Base-by-base conservation (phyloP, 1,140 invertebrate genomes). In the Odontomachus brunneus region DNA sequence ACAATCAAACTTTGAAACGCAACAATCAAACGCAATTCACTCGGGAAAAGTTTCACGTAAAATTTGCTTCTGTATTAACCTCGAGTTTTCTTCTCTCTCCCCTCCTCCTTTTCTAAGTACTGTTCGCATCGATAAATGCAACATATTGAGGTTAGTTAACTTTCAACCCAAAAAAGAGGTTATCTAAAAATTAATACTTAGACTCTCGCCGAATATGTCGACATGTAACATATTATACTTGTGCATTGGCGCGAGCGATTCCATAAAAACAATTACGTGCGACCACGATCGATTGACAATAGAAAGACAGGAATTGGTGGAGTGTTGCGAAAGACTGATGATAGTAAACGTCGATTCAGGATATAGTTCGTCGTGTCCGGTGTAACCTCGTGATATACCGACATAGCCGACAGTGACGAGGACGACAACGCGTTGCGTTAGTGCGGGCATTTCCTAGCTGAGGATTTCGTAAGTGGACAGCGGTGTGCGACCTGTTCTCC, bases 391-490 rank as follows among this genome's bases (percentile, higher is more conserved):
- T n/a, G n/a, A n/a, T n/a, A 53, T 33, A 15, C 38, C 29, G 29
- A 22, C n/a, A n/a, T 29, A 19, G 15, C 5, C 14, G 29, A 3
- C 12, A 44, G 38, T 11, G 11, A 44, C 22, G 29, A 24, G 29
- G 63, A 67, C 15, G 62, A 76, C 60, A 33, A 29, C 60, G 14
- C 60, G 26, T 76, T 57, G 63, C 51, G 33, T 78, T 67, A 53
- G 3, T 55, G 63, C 29, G 29, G 19, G 66, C 15, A 14, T 66
- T 76, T 76, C 74, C 62, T 65, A 60, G 19, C 22, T 55, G 24
- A 15, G 33, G 9, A 65, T 80, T 69, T 80, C 75, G 75, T 59
- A 80, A 80, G 63, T 29, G 26, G 51, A 38, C 24, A 66, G 22
- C 19, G 66, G 22, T 29, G 38, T 57, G 57, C 33, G 14, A 80